Evolutionary conservation across 2,113 vertebrate species (phyloP).

Genomic region (Sphyrna mokarran): DNA sequence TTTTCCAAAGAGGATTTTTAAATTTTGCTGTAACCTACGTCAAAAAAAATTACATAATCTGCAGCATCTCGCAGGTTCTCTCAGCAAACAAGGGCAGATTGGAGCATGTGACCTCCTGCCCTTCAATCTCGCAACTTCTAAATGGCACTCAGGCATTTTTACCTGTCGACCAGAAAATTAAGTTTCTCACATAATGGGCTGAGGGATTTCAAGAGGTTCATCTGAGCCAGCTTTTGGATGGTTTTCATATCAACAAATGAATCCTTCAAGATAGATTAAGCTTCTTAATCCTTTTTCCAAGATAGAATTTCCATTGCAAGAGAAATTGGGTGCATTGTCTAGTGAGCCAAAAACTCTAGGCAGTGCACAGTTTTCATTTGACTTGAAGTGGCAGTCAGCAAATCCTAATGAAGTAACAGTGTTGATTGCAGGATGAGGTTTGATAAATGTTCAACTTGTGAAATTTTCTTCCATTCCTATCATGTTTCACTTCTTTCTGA

Average conservation of each 20-base stretch:
- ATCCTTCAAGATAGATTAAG: background rate
- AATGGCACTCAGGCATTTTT: background rate
- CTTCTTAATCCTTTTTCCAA: background rate
- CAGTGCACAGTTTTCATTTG: background rate
- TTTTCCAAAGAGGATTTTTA: background rate
- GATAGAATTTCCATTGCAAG: background rate
- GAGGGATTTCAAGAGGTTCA: background rate
- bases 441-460: background rate
- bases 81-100: background rate
- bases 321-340: background rate
- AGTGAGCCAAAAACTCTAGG: background rate
- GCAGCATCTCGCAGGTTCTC: background rate
- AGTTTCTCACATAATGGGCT: background rate
- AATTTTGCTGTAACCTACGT: background rate
- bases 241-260: background rate
- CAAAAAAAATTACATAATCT: background rate
- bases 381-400: background rate
- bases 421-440: background rate
- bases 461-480: background rate
- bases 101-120: background rate
- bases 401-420: background rate
- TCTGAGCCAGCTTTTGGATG: background rate
- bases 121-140: background rate
- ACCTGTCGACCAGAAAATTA: background rate
- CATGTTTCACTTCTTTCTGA: constrained; percentile 5